Evolutionary conservation across 2,888 invertebrate species (phyloP), one percentile per base, ranked within the genome.

Genomic region (Dinocampus coccinellae): DNA sequence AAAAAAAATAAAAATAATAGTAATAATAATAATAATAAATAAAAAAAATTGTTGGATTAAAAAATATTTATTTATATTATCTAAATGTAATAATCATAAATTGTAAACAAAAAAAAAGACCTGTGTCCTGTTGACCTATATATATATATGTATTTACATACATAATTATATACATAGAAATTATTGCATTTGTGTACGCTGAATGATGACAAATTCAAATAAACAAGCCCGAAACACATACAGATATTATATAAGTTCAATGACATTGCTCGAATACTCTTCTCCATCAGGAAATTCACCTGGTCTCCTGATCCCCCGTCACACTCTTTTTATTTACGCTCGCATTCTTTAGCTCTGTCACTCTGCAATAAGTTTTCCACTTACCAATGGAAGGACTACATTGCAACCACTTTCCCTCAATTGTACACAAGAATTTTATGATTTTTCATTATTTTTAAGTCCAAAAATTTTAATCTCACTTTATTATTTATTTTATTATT

Each of bases 401-500:
- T 65, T 39, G 22, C 33, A 34, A 55, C 39, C 20, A 60, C 68
- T 62, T 62, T 75, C 67, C 68, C 68, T 22, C 60, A 47, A 60
- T 64, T 67, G 71, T 69, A 69, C 3, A 68, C 29, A 36, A 47
- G 55, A 57, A 69, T 62, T 39, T 58, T n/a, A n/a, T n/a, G n/a
- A n/a, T n/a, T 57, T 75, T 72, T 75, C 67, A 73, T 73, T 60
- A 16, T 24, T 20, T 22, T 10, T 3, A n/a, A 6, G 3, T 36
- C 36, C 13, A 4, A 57, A 26, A 13, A 57, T 26, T 26, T 3
- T 10, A 29, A 26, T 57, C 11, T 29, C n/a, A 39, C n/a, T 29
- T 29, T 29, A 4, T 29, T 4, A 4, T 29, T 29, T 29, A 29
- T 29, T 29, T 29, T n/a, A n/a, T n/a, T n/a, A n/a, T n/a, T n/a